phyloP scores from a whole-genome alignment of 2,113 vertebrate species.

The Octodon degus region DNA sequence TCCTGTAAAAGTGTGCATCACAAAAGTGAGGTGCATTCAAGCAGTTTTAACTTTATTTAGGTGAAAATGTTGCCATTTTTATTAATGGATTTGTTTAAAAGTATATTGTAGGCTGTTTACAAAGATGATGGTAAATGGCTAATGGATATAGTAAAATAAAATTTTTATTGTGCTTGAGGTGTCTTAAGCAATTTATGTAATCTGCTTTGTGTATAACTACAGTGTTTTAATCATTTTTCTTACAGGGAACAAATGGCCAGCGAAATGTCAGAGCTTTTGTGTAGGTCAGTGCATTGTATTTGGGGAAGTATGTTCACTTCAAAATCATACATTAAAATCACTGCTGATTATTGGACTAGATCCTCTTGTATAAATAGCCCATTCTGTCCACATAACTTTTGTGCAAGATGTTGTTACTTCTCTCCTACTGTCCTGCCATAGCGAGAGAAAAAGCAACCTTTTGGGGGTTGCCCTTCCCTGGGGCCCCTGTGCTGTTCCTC shows the following conservation, averaged over 20 bases:
- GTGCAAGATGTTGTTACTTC: not conserved
- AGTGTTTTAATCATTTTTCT: conserved; percentile 84
- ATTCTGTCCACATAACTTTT: not conserved
- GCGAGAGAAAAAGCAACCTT: not conserved
- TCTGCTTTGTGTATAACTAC: conserved; percentile 57
- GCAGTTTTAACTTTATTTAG: conserved; percentile 27
- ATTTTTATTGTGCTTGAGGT: conserved; percentile 22
- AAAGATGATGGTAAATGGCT: conserved; percentile 10
- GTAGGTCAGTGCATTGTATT: conserved; percentile 92
- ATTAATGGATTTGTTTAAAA: not conserved
- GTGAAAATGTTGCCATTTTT: conserved; percentile 31
- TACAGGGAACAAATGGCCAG: conserved; percentile 97
- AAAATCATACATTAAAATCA: conserved; percentile 74
- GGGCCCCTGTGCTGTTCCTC: not conserved
- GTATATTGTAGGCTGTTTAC: conserved; percentile 13
- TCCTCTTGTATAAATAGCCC: conserved; percentile 20
- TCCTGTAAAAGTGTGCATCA: conserved; percentile 33
- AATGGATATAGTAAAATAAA: not conserved
- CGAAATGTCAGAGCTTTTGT: conserved; percentile 96
- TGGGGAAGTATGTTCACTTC: not conserved
- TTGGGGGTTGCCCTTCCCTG: not conserved
- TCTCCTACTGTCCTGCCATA: not conserved
- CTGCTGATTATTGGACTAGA: conserved; percentile 65
- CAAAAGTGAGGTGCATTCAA: conserved; percentile 5
- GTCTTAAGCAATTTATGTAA: conserved; percentile 41